Evolutionary conservation across 2,797 vertebrate genomes (phyloP), one percentile per base, ranked within the genome.

Genomic region (Aselliscus stoliczkanus): DNA sequence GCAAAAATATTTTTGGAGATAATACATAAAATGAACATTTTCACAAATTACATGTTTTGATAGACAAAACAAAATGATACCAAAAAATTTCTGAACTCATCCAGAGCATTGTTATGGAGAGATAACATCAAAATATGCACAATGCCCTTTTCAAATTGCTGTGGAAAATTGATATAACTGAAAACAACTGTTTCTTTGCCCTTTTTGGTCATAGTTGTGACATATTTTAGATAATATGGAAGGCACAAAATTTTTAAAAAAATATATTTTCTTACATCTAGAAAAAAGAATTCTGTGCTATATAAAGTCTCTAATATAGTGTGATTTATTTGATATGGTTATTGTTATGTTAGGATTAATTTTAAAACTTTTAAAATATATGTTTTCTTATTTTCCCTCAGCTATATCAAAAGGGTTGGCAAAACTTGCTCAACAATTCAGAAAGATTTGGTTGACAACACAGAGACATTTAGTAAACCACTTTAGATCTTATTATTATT

Each of bases 1-100:
- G 54, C n/a, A 47, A 97, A 92, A 89, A 92, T 80, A 27, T 93
- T 86, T 94, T 96, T 95, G 93, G 62, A 97, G 34, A 50, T 96
- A 89, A 34, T 88, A 20, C 18, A 92, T 95, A 92, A 97, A 97
- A 88, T 23, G 14, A 65, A 62, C 88, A 34, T 92, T 97, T 52
- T 80, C 94, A 92, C 27, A 47, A 94, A 56, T 69, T 90, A 34
- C 9, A 90, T 83, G 73, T 81, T 93, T 94, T 56, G 13, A 79
- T 93, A 95, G 86, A 64, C 34, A 73, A 90, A 76, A 58, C 4
- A 88, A 79, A 85, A 88, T 58, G 50, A n/a, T 44, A 82, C 2
- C 58, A 62, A 73, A 67, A 96, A 44, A 73, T 96, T 7, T 72
- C 58, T 6, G 3, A 97, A 72, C 15, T 97, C 94, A 95, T 94